These are phyloP conservation scores for Tautogolabrus adspersus DNA, from an alignment of 2,113 vertebrate genomes.

Conservation along the genomic window DNA sequence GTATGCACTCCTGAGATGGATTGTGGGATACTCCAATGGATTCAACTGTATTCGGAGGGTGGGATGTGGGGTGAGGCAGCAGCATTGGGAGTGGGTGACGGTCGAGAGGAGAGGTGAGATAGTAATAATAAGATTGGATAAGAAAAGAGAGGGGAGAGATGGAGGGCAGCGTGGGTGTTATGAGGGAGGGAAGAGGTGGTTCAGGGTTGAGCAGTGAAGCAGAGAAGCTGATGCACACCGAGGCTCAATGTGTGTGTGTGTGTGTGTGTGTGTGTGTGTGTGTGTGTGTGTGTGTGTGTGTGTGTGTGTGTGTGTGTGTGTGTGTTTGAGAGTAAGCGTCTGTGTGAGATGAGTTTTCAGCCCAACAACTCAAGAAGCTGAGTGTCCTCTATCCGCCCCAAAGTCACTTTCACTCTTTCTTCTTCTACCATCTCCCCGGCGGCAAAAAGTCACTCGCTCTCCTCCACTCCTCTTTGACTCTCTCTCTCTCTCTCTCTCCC, in stretches of 20 bases:
- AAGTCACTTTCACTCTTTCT: conserved; percentile 65
- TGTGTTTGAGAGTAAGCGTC: conserved; percentile 33
- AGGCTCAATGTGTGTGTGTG: conserved; percentile 33
- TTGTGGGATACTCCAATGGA: conserved; percentile 39
- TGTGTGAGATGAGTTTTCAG: conserved; percentile 69
- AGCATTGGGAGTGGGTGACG: conserved; percentile 35
- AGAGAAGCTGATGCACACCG: conserved; percentile 63
- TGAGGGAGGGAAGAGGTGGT: conserved; percentile 68
- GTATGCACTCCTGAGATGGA: conserved; percentile 53
- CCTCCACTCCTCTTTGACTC: conserved; percentile 24
- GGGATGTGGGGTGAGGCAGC: neutral
- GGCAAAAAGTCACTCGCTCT: no score
- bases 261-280: conserved; percentile 26
- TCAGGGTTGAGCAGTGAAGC: conserved; percentile 80
- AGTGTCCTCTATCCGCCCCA: conserved; percentile 57
- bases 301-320: conserved; percentile 12
- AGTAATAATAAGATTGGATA: conserved; percentile 78
- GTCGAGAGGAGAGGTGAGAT: conserved; percentile 71
- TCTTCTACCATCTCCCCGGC: neutral
- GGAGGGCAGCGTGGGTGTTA: conserved; percentile 65
- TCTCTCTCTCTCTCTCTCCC: conserved; percentile 17
- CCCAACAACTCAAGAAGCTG: conserved; percentile 50
- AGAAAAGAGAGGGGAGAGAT: conserved; percentile 60
- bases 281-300: conserved; percentile 10
- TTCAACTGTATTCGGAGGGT: conserved; percentile 42